Base-by-base conservation (phyloP, 2,888 invertebrate species). In the Pachymerium ferrugineum region DNA sequence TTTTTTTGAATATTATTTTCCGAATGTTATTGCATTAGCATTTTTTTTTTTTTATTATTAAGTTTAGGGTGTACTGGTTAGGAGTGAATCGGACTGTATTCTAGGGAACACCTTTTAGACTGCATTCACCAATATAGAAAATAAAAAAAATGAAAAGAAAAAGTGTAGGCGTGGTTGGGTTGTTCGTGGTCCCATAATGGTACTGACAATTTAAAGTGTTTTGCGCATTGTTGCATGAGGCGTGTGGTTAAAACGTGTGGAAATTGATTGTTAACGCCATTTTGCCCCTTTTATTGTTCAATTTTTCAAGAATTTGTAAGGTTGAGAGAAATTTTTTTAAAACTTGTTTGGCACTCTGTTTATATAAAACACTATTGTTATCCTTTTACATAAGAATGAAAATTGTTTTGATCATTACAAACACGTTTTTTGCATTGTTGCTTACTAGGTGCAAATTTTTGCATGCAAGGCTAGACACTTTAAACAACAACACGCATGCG, bases 171-270 rank as follows among this genome's bases (percentile, higher is more conserved):
- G 62, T 62, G 62, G 62, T 62, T 10, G 25, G 25, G 25, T 62
- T 62, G n/a, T 54, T 28, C 25, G 22, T 62, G 12, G 62, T n/a
- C 28, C 22, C 25, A 22, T 54, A 54, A 54, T 54, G 54, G 22
- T 14, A 54, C 25, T 62, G 62, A 62, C 62, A 28, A 62, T 62
- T 62, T 62, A 62, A 62, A 62, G 62, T 62, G 62, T 62, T 62
- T 62, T 62, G 25, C 28, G 28, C 25, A 62, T 62, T 62, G 62
- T 62, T 62, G 62, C 25, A 14, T 28, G 62, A 62, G 62, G 62
- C 62, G 62, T 62, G 47, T 22, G 19, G 16, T 22, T 62, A 5
- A 62, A 62, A 62, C 6, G 62, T 25, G 62, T 62, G 47, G 28
- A 62, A 62, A 62, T 62, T 62, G 62, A 62, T 62, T 62, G 28